Evolutionary conservation across 1,140 invertebrate species (phyloP), one percentile per base, ranked within the genome.

Genomic region (Microplitis mediator): DNA sequence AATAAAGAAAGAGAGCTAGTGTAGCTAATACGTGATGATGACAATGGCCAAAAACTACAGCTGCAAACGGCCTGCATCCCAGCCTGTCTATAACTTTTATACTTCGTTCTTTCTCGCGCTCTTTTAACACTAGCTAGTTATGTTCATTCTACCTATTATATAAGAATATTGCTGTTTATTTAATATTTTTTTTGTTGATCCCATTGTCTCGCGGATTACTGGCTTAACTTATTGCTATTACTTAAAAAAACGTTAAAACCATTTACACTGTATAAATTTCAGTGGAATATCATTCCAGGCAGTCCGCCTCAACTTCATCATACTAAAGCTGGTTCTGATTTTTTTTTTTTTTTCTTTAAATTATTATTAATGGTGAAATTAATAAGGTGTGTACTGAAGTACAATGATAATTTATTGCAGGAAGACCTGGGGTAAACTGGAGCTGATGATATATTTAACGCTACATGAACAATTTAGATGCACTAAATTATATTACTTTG

Each of bases 11-110:
- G 39, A 45, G 39, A 45, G 39, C 39, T 45, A 45, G 39, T 45
- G 39, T 51, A 74, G 64, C 74, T 72, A 69, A 74, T 76, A 76
- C 75, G 75, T 76, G 75, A 76, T 69, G 45, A 36, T 72, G 51
- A 76, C 75, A 76, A 76, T 74, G 54, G 70, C 61, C 58, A 16
- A 61, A 64, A 23, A 61, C 23, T 76, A 73, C 75, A 76, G 75
- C 75, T 76, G 75, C 75, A 36, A 64, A 60, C 62, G 23, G 39
- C 52, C 34, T 67, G 50, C 23, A 45, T 23, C 1, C 16, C 58
- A 31, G 31, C 16, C 58, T 61, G 5, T 36, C 14, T 36, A n/a
- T 64, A 50, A 45, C 14, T 23, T 64, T 35, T 64, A 35, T 50
- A 11, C n/a, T 14, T 64, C 36, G 4, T 50, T 64, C 61, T 36